A percentile compares a stretch with the other conserved stretches of the same genome.
Evolutionary conservation across 2,113 vertebrate species (phyloP).

Genomic region (Heterotilapia buettikoferi): DNA sequence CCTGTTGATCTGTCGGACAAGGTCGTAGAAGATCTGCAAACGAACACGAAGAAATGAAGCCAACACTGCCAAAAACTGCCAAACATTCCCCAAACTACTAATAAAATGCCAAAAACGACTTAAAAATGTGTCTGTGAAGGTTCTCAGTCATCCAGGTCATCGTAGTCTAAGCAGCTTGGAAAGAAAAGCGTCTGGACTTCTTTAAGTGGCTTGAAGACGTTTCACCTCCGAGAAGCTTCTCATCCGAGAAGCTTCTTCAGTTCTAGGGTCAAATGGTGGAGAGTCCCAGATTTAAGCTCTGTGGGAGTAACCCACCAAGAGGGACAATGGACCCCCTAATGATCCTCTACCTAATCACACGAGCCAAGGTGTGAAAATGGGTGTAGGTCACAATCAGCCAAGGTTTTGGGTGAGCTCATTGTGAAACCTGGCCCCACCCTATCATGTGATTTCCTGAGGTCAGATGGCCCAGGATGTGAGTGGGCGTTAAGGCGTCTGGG

Average conservation of each 20-base stretch:
- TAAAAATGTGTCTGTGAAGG: not conserved
- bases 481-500: too few relatives aligned
- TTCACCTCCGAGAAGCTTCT: not conserved
- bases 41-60: not conserved
- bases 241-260: not conserved
- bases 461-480: too few relatives aligned
- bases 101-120: not conserved
- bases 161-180: not conserved
- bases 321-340: not conserved
- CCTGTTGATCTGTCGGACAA: slow-evolving; percentile 66
- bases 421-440: too few relatives aligned
- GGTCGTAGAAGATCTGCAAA: slow-evolving; percentile 63
- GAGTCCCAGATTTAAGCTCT: not conserved
- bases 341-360: not conserved
- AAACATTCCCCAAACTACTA: not conserved
- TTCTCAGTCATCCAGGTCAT: not conserved
- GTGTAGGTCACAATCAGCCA: too few relatives aligned
- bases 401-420: too few relatives aligned
- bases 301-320: not conserved
- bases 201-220: not conserved
- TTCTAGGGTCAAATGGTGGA: not conserved
- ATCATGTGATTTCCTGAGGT: too few relatives aligned
- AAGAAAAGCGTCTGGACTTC: not conserved
- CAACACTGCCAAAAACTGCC: not conserved
- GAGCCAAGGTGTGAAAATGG: too few relatives aligned